A percentile compares a stretch with the other conserved stretches of the same genome.
These are phyloP conservation scores for Danio tinwini DNA, from an alignment of 2,797 vertebrate species.

Conservation along the genomic window DNA sequence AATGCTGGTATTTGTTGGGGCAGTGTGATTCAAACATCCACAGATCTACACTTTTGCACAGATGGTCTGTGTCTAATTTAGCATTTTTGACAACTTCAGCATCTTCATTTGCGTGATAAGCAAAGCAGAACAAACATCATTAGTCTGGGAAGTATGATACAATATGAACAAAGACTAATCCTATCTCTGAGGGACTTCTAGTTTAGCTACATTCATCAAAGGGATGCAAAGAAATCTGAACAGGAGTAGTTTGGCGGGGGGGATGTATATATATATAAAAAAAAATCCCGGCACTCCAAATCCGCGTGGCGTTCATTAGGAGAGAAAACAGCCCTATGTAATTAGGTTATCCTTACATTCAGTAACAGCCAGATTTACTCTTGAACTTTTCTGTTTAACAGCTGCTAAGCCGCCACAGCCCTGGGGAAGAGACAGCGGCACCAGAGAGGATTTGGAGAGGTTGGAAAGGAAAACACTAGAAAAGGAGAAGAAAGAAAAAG, in stretches of 20 bases:
- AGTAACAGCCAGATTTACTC: slow-evolving; percentile 63
- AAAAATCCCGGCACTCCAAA: slow-evolving; percentile 32
- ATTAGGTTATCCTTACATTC: slow-evolving; percentile 73
- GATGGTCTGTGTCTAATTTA: slow-evolving; percentile 32
- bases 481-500: slow-evolving; percentile 33
- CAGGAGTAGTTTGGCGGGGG: slow-evolving; percentile 31
- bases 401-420: slow-evolving; percentile 65
- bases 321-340: slow-evolving; percentile 74
- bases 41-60: slow-evolving; percentile 18
- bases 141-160: slow-evolving; percentile 49
- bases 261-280: too few relatives aligned
- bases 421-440: slow-evolving; percentile 76
- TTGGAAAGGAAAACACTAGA: slow-evolving; percentile 67
- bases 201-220: slow-evolving; percentile 55
- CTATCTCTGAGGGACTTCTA: slow-evolving; percentile 52
- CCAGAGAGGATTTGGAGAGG: slow-evolving; percentile 75
- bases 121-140: slow-evolving; percentile 60
- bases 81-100: slow-evolving; percentile 33
- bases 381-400: slow-evolving; percentile 60
- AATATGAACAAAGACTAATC: slow-evolving; percentile 54
- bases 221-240: slow-evolving; percentile 38
- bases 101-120: slow-evolving; percentile 44
- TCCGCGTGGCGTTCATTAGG: slow-evolving; percentile 69
- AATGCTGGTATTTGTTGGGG: neutral
- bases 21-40: neutral